Base-by-base conservation (phyloP, 2,888 invertebrate species). In the Melanostoma mellinum region DNA sequence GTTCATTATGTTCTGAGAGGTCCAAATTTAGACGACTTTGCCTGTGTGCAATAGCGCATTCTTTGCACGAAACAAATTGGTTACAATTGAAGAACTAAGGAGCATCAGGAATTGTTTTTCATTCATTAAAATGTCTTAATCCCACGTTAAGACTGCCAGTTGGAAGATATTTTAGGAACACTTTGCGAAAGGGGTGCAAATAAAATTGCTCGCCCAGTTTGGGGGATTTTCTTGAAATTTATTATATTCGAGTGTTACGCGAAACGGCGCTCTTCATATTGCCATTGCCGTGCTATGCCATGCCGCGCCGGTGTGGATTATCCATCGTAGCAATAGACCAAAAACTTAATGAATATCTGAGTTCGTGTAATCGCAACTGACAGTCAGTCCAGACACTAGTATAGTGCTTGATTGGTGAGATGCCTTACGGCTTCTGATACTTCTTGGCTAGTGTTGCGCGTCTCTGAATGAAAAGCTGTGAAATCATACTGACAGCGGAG, bases 61-160 rank as follows among this genome's bases (percentile, higher is more conserved):
- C 50, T 61, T 36, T 61, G 60, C 72, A 46, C 65, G 9, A 75
- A 84, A 88, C 88, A 88, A 88, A 88, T 88, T 88, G 87, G 87
- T 85, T 88, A 86, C 88, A 88, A 87, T 88, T 87, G 87, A 56
- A 80, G 72, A 77, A 80, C 84, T 72, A 55, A 67, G 78, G 74
- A 79, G 84, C 84, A 79, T 74, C 74, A 61, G 55, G 71, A 84
- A 79, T 75, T 84, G 84, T 84, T 79, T 84, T 84, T 84, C 84
- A 84, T 84, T 84, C 84, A 84, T 84, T 84, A 84, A 79, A 79
- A 84, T 58, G 74, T 84, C 84, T 84, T 79, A 79, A 84, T 84
- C 71, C 79, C 52, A 74, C 69, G 78, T 63, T 77, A 55, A 63
- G 74, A 55, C 35, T 8, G 72, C 55, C 58, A 46, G 6, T n/a